Evolutionary conservation across 2,888 invertebrate species (phyloP), one percentile per base, ranked within the genome.

Genomic region (Glaucopsyche alexis): DNA sequence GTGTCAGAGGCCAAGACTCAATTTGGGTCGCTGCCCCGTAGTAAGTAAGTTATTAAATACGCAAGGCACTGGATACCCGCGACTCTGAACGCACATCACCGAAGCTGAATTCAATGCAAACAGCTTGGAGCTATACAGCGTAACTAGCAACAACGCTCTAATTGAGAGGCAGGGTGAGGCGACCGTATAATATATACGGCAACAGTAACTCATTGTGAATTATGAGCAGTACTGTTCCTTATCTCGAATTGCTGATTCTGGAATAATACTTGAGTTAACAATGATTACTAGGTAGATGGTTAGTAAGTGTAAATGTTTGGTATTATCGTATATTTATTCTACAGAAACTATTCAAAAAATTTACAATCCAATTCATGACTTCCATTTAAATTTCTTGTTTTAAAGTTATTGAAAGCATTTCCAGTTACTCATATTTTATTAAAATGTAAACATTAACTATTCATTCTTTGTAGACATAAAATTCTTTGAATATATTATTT

Each of bases 181-280:
- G 45, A 67, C 19, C 67, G 67, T 67, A 67, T 67, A 67, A 67
- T 67, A 67, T 67, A 67, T 67, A 67, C 67, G 7, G 47, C 42
- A 67, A 16, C 67, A 13, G 16, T 67, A 67, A 45, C 42, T 67
- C 67, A 67, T 67, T 47, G 16, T 67, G 67, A 67, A 47, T 67
- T 45, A 67, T 67, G 67, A 45, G 45, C 67, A 67, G 42, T 11
- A 66, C 47, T 67, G 67, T 47, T 65, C 65, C 67, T 67, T 67
- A 67, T 67, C 67, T 67, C 13, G 19, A 67, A 67, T 67, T 67
- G 45, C 67, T 16, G 67, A 67, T 42, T 40, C 67, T 67, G 19
- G 42, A 45, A 45, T 67, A 67, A 55, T 55, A 55, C 11, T 55
- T 19, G 19, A 55, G 19, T 55, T 55, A 55, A 19, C 55, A 55